phyloP scores from a whole-genome alignment of 1,140 invertebrate species.

The Euura saliciscinereae region DNA sequence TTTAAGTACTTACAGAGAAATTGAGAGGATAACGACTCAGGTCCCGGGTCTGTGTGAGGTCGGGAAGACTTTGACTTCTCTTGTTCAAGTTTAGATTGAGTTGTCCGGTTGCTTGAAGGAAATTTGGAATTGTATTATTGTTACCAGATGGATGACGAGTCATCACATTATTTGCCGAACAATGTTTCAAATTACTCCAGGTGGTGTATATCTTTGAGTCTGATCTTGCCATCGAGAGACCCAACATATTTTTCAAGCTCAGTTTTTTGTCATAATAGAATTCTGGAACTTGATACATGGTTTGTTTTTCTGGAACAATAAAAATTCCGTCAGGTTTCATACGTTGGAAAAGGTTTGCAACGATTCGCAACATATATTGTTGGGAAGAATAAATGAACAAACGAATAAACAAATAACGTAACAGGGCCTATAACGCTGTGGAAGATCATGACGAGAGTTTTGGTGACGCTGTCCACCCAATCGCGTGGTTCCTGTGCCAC shows the following conservation, averaged over 20 bases:
- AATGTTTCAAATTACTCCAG: conserved; percentile 79
- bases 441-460: no score
- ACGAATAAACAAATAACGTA: background rate
- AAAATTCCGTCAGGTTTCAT: background rate
- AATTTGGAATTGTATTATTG: conserved; percentile 68
- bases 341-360: background rate
- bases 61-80: conserved; percentile 52
- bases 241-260: conserved; percentile 58
- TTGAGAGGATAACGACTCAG: conserved; percentile 48
- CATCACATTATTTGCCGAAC: conserved; percentile 53
- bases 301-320: conserved; percentile 50
- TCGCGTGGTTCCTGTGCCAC: no score
- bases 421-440: no score
- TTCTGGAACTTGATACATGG: conserved; percentile 43
- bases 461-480: no score
- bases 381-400: background rate
- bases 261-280: conserved; percentile 46
- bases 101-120: conserved; percentile 38
- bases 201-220: conserved; percentile 81
- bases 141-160: conserved; percentile 78
- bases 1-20: conserved; percentile 47
- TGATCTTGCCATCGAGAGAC: conserved; percentile 81
- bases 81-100: conserved; percentile 34
- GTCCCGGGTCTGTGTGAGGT: conserved; percentile 43
- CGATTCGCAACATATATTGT: no score